Conservation (phyloP, 2,113 vertebrate species). For the Diadophis punctatus region DNA sequence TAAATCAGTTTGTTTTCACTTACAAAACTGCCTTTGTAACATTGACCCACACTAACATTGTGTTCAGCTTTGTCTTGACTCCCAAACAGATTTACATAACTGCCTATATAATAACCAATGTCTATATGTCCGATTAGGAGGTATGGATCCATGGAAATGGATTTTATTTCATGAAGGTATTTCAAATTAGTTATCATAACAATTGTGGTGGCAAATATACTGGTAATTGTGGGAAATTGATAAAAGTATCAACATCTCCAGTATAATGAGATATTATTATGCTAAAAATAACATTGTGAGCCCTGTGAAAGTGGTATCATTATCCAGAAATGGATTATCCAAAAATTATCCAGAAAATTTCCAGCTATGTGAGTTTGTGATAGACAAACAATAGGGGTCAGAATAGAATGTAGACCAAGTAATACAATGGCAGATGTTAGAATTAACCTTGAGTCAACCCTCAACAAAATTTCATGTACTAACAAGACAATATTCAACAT, state of each 20-base stretch:
- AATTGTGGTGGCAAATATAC: background rate
- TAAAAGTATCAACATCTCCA: background rate
- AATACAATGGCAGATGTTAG: background rate
- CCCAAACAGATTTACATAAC: background rate
- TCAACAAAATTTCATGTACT: background rate
- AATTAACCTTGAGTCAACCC: background rate
- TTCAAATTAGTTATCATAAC: background rate
- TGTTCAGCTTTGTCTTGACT: background rate
- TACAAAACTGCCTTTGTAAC: background rate
- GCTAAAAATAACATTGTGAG: background rate
- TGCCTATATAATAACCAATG: background rate
- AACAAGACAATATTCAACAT: background rate
- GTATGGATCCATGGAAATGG: background rate
- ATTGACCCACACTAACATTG: background rate
- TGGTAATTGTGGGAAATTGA: background rate
- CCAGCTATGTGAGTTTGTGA: background rate
- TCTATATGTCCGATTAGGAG: background rate
- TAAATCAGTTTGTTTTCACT: background rate
- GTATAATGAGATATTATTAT: background rate
- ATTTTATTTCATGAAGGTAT: background rate
- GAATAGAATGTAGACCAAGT: background rate
- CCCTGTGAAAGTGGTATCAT: background rate
- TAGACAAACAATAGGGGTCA: background rate
- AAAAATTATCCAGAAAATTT: background rate
- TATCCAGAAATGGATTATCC: background rate